Base-by-base conservation (phyloP, 2,888 invertebrate genomes). In the Nemoura dubitans region DNA sequence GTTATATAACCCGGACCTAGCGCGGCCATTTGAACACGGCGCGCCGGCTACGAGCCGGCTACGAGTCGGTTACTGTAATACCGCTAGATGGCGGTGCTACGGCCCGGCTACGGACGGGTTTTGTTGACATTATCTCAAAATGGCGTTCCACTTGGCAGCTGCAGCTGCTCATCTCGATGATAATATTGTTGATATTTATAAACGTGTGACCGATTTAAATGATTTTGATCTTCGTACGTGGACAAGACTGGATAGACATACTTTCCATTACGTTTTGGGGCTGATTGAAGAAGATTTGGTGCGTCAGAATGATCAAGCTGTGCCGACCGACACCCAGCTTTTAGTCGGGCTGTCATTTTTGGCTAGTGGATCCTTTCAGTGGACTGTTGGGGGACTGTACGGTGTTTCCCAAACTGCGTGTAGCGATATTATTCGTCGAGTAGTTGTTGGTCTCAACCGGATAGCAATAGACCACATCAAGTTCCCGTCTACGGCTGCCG, bases 291-390 rank as follows among this genome's bases (percentile, higher is more conserved):
- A 25, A 16, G 28, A 25, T 80, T 27, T 80, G 28, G 80, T 36
- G 10, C 80, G 28, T 27, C 10, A 80, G 25, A 80, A 80, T 28
- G 80, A 27, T 16, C 2, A 26, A 27, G 80, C 80, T 27, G 80
- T 80, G 80, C 26, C 80, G 3, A 27, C 27, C 16, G 80, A 80
- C 80, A 80, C 80, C 1, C 80, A 80, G 80, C 28, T 80, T 16
- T 80, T 80, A 16, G 80, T 80, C 6, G 80, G 80, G 27, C 28
- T 80, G 28, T 36, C 36, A 14, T 25, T 80, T 27, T 27, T 80
- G 26, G 80, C 80, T 25, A 80, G 80, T 80, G 80, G 80, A 16
- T 80, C 25, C 27, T 80, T 80, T 28, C 80, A 80, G 28, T 80
- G 80, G 80, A 16, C 26, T 27, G 28, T 80, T 27, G 80, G 27